A percentile compares a stretch with the other conserved stretches of the same genome.
Evolutionary conservation across 2,797 vertebrate genomes (phyloP).

Genomic region (Coilia nasus): DNA sequence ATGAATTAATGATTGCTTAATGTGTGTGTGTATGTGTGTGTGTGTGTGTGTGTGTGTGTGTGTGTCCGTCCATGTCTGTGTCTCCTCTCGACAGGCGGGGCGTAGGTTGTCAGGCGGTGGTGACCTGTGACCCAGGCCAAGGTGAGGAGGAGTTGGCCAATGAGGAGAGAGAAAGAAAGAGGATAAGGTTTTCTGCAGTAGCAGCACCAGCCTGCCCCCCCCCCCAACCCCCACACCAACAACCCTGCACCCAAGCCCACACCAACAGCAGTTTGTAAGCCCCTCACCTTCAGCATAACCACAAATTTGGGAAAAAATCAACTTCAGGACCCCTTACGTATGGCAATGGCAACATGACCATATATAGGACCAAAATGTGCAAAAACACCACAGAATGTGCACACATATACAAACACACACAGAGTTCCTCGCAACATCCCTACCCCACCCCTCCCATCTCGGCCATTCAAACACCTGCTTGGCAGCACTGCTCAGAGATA

Average conservation of each 20-base stretch:
- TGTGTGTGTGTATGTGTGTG: no score
- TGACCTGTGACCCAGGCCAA: conserved; percentile 79
- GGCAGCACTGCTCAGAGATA: conserved; percentile 17
- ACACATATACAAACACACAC: conserved; percentile 41
- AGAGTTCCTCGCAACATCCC: conserved; percentile 38
- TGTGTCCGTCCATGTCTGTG: conserved; percentile 8
- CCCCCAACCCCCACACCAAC: background rate
- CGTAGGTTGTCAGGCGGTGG: conserved; percentile 79
- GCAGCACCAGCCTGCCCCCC: background rate
- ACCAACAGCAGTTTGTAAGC: conserved; percentile 43
- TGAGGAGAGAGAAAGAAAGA: conserved; percentile 76
- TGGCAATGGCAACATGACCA: background rate
- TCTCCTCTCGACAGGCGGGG: conserved; percentile 67
- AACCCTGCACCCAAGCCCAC: background rate
- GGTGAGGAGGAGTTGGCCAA: conserved; percentile 63
- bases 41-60: conserved; percentile 14
- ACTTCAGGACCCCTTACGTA: background rate
- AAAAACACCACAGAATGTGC: conserved; percentile 8
- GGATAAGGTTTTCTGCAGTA: conserved; percentile 74
- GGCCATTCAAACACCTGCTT: background rate
- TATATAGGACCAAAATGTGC: conserved; percentile 38
- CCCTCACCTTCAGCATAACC: conserved; percentile 24
- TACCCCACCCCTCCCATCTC: background rate
- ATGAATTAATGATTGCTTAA: background rate
- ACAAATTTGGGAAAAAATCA: conserved; percentile 73